These are phyloP conservation scores for Synodontis membranacea DNA, from an alignment of 2,113 vertebrate species.

Conservation along the genomic window DNA sequence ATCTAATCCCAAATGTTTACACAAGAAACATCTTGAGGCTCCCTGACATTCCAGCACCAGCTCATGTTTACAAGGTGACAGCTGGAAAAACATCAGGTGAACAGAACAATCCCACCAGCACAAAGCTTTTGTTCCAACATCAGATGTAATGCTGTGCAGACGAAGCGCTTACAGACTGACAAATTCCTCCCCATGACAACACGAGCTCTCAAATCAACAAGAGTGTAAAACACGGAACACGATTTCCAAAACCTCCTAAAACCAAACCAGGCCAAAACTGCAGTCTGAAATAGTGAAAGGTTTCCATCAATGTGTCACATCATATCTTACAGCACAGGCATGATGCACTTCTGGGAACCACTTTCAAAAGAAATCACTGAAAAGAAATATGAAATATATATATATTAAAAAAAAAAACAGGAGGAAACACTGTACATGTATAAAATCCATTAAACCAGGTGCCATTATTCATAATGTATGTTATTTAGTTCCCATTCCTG, in stretches of 20 bases:
- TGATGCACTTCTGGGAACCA: constrained; percentile 57
- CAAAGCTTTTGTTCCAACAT: constrained; percentile 60
- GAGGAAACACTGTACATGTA: not conserved
- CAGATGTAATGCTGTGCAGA: constrained; percentile 59
- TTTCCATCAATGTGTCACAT: constrained; percentile 60
- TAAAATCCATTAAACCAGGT: not conserved
- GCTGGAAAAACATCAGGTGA: constrained; percentile 60
- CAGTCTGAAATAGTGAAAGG: constrained; percentile 59
- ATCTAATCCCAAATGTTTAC: constrained; percentile 9
- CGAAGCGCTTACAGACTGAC: constrained; percentile 59
- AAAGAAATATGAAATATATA: constrained; percentile 48
- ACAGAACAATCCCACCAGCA: constrained; percentile 43
- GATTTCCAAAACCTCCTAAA: constrained; percentile 46
- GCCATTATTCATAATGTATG: not conserved
- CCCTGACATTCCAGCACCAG: constrained; percentile 50
- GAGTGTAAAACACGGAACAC: constrained; percentile 62
- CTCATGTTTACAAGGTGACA: constrained; percentile 56
- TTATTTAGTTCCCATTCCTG: not conserved
- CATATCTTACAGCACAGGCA: constrained; percentile 56
- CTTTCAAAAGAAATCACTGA: constrained; percentile 58
- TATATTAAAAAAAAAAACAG: constrained; percentile 28
- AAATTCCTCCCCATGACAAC: constrained; percentile 50
- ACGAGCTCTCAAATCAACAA: constrained; percentile 51
- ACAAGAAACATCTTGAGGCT: not conserved
- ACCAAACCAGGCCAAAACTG: constrained; percentile 55